phyloP scores from a whole-genome alignment of 2,113 vertebrate genomes.

The Oceanodroma tethys region DNA sequence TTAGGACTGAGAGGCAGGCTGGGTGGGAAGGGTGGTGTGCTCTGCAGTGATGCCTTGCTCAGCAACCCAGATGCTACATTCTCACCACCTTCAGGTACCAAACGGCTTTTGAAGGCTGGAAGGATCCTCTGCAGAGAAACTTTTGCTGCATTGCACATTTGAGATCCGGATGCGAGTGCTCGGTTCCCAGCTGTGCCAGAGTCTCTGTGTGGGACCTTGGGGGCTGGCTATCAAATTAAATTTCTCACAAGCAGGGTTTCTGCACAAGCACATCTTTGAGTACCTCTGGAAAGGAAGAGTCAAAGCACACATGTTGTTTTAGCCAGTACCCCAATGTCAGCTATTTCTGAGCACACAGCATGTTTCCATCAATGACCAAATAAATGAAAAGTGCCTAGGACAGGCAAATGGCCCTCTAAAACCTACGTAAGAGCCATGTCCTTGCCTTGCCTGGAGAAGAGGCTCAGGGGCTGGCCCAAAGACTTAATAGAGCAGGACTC shows the following conservation, averaged over 20 bases:
- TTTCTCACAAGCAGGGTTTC: too few relatives aligned
- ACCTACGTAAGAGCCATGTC: background rate
- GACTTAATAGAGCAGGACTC: background rate
- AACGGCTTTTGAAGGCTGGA: background rate
- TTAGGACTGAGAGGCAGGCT: background rate
- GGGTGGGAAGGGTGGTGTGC: background rate
- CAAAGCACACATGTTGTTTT: accelerated
- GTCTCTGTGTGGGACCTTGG: too few relatives aligned
- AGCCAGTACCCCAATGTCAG: background rate
- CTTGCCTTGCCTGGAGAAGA: background rate
- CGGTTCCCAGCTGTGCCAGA: background rate
- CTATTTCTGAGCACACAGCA: background rate
- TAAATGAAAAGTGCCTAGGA: background rate
- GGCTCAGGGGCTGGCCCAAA: background rate
- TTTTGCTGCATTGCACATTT: accelerated
- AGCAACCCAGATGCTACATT: too few relatives aligned
- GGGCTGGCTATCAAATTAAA: background rate
- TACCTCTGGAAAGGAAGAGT: background rate
- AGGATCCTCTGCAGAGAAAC: background rate
- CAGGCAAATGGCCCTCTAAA: background rate
- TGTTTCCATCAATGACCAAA: background rate
- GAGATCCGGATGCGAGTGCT: background rate
- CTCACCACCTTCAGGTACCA: background rate
- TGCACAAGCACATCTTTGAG: background rate
- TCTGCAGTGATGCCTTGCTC: background rate